A percentile compares a stretch with the other conserved stretches of the same genome.
Conservation (phyloP, 2,113 vertebrate genomes). For the Peromyscus maniculatus region DNA sequence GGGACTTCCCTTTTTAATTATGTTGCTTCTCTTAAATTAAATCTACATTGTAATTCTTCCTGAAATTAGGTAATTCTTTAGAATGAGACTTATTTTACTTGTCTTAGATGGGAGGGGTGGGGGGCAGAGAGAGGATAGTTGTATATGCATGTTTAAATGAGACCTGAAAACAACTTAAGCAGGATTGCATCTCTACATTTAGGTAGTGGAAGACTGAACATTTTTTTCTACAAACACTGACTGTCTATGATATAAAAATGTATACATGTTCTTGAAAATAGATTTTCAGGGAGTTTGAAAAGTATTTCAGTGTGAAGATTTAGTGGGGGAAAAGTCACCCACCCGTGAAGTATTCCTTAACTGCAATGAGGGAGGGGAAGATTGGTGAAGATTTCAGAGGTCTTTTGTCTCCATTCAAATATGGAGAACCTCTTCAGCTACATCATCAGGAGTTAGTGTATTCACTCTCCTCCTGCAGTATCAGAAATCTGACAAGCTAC, state of each 20-base stretch:
- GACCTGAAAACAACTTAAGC: background rate
- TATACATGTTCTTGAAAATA: background rate
- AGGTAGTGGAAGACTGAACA: background rate
- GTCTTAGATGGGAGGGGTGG: background rate
- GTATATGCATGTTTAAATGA: background rate
- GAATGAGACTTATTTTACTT: slow-evolving; percentile 47
- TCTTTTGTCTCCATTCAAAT: background rate
- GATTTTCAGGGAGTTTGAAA: background rate
- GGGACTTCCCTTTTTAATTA: slow-evolving; percentile 75
- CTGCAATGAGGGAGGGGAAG: background rate
- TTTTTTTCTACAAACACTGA: background rate
- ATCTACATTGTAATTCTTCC: slow-evolving; percentile 65
- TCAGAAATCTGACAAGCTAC: slow-evolving; percentile 1
- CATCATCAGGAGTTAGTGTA: background rate
- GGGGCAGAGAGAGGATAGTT: background rate
- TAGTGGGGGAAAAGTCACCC: background rate
- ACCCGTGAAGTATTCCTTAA: background rate
- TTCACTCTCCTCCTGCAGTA: background rate
- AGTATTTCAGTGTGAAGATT: background rate
- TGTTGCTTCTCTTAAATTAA: slow-evolving; percentile 73
- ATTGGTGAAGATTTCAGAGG: background rate
- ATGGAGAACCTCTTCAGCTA: background rate
- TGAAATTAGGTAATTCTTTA: slow-evolving; percentile 59
- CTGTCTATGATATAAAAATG: background rate
- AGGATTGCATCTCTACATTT: background rate